Evolutionary conservation across 1,140 invertebrate genomes (phyloP), one percentile per base, ranked within the genome.

Genomic region (Gryllus bimaculatus): DNA sequence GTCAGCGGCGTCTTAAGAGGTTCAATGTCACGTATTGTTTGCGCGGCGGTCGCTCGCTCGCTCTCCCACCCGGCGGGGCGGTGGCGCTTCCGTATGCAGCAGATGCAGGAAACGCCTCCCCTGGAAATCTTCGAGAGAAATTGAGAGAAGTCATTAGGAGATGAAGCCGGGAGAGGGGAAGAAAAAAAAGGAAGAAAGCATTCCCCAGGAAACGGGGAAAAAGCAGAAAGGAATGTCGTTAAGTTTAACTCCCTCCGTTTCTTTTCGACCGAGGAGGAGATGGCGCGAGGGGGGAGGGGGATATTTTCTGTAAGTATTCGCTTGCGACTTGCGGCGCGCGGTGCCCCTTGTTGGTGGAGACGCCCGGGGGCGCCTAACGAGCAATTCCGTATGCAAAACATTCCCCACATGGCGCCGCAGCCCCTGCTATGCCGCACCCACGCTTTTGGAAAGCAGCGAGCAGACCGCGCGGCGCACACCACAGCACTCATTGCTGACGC

Each of bases 111-210:
- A 66, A 66, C 54, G 10, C 54, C 54, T 66, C 54, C 54, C 54
- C 10, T 1, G 18, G 54, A 66, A 66, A 66, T 66, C 54, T 66
- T 66, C 54, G 54, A 66, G 54, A 66, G 54, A 66, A 66, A 66
- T 66, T 66, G 54, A 18, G 54, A 66, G 54, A 66, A 66, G 54
- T 66, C 54, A 66, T 66, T 66, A 66, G 54, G 54, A 66, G 54
- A 66, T 66, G 54, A 66, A 66, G 54, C 54, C 54, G 54, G 54
- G 54, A 66, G 54, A 18, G 10, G 54, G 18, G 18, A 10, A 13
- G 54, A 10, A 66, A 54, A 54, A 54, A 66, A 13, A 66, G 18
- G 54, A 66, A 66, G 18, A 66, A 66, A 10, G 54, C 18, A 18
- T 39, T 66, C 54, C 18, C 54, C 18, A 2, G 18, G 54, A 66